Base-by-base conservation (phyloP, 1,140 invertebrate species). In the Hestina assimilis region DNA sequence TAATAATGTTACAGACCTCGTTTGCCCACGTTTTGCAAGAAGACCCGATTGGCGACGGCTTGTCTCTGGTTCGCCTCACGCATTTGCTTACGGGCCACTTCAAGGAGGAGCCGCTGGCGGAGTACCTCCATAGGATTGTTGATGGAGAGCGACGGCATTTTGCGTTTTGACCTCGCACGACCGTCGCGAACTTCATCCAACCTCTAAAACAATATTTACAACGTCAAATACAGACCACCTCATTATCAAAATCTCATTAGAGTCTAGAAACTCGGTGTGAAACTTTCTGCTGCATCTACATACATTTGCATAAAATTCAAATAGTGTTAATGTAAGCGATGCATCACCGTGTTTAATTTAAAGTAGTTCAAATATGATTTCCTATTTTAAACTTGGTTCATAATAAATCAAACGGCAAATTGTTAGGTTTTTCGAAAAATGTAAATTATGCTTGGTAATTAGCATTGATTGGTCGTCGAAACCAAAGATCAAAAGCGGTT, bases 61-160 rank as follows among this genome's bases (percentile, higher is more conserved):
- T 92, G 90, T 59, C 92, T 89, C 66, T 91, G 91, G 71, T 89
- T 91, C 43, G 91, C 85, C 73, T 93, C 91, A 56, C 92, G 90
- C 89, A 93, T 93, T 77, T 93, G 91, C 73, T 93, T 92, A 68
- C 94, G 90, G 17, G 93, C 92, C 42, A 95, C 93, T 86, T 95
- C 94, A 45, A 95, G 80, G 26, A 94, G 80, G 51, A 95, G 89
- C 65, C 93, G 89, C 76, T 94, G 92, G 43, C 94, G 91, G 1
- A 95, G 89, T 23, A 95, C 93, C 78, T 95, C 93, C 89, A 95
- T 89, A 5, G 94, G 93, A 84, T 94, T 94, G 66, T 93, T 93
- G 76, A 95, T 94, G 35, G 94, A 95, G 29, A 95, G 89, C 31
- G 93, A 94, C 20, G 92, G 92, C 77, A 91, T 91, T 79, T 90